Base-by-base conservation (phyloP, 92 coral and sea anemone genomes). In the Zoanthus sansibaricus region DNA sequence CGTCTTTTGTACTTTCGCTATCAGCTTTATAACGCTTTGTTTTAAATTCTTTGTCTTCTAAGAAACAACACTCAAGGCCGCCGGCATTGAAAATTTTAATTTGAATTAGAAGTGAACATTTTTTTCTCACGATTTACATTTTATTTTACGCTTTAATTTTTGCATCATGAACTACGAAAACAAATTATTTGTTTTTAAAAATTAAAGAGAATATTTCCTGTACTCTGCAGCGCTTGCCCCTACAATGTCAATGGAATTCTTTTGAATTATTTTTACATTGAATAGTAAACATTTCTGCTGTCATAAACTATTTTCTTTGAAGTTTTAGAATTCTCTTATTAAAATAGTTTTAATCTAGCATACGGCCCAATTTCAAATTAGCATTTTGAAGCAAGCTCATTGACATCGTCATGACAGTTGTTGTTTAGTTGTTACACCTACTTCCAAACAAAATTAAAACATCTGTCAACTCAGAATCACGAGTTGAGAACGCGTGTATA, bases 1-100 rank as follows among this genome's bases (percentile, higher is more conserved):
- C 7, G 20, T 7, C 13, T 80, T 21, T 42, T 7, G 62, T 18
- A 16, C 21, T 45, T 80, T 80, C 74, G 67, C 21, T 47, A n/a
- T 64, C 85, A 80, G 85, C 8, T 64, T 64, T 79, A 9, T 7
- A 62, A 15, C 45, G 72, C 84, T 45, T 79, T 52, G 54, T 62
- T 79, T 80, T 42, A 10, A 17, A 48, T 17, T 47, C 25, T 71
- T 67, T 80, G 75, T 46, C 46, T 18, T 79, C 21, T 61, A 62
- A 47, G 73, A 18, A 80, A 80, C 85, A 66, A 80, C 54, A 11
- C 13, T 37, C 4, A 70, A 71, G 45, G 56, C 56, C 20, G 46
- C 61, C 45, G 59, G 7, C 20, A 46, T 14, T 56, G 10, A 16
- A 48, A 72, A 45, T 15, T 44, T 0, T 3, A 17, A 15, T 45